Conservation (phyloP, 2,888 invertebrate genomes). For the Pristionchus mayeri region DNA sequence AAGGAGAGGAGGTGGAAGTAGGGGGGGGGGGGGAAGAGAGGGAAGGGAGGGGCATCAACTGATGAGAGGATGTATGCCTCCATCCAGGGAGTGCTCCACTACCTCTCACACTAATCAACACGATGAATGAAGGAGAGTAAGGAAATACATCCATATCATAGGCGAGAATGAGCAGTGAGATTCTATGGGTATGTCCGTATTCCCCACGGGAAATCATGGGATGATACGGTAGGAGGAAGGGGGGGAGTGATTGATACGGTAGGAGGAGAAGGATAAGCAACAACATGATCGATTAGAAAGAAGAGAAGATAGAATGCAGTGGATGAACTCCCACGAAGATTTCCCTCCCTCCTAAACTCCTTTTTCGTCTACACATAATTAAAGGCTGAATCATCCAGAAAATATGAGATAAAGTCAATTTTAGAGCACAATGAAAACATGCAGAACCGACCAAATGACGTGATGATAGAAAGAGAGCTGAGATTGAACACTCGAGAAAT, state of each 20-base stretch:
- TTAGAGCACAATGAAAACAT: too few species aligned
- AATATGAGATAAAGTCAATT: neutral
- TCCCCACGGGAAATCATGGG: neutral
- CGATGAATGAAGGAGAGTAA: neutral
- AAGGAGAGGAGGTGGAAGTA: neutral
- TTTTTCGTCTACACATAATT: neutral
- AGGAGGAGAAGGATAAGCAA: neutral
- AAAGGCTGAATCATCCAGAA: neutral
- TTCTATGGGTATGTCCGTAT: neutral
- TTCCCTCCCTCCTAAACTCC: neutral
- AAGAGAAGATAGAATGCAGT: neutral
- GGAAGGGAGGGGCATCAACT: neutral
- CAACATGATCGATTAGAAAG: neutral
- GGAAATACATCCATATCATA: too few species aligned
- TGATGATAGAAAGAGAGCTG: neutral
- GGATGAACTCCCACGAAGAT: neutral
- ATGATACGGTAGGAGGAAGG: constrained; percentile 24
- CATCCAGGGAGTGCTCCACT: neutral
- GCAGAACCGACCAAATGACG: too few species aligned
- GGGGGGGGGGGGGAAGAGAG: neutral
- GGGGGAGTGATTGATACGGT: too few species aligned
- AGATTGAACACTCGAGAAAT: too few species aligned
- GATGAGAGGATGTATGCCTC: neutral
- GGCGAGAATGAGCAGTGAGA: neutral
- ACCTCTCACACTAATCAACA: neutral